Conservation (phyloP, 2,888 invertebrate genomes). For the Diogma glabrata region DNA sequence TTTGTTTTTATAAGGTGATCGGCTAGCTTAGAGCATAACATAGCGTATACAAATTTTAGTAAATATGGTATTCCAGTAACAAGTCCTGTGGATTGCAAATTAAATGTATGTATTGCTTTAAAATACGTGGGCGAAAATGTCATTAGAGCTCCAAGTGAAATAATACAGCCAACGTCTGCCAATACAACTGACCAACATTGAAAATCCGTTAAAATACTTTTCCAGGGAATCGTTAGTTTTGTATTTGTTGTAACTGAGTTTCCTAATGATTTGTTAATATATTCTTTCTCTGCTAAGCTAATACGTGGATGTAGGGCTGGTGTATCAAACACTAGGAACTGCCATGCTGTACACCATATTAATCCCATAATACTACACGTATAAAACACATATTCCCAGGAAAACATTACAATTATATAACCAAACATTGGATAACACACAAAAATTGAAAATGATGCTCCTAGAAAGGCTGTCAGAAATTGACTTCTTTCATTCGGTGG, state of each 20-base stretch:
- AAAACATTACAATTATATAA: conserved; percentile 47
- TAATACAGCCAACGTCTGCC: conserved; percentile 53
- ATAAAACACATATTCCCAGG: conserved; percentile 64
- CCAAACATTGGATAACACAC: conserved; percentile 60
- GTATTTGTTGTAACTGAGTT: conserved; percentile 28
- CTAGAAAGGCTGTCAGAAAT: conserved; percentile 51
- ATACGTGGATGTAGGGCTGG: conserved; percentile 56
- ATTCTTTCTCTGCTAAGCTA: conserved; percentile 42
- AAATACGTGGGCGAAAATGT: conserved; percentile 61
- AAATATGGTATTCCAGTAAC: conserved; percentile 52
- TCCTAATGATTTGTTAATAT: conserved; percentile 45
- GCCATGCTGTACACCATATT: conserved; percentile 55
- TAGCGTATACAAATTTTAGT: conserved; percentile 46
- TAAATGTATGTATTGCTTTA: conserved; percentile 54
- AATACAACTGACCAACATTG: conserved; percentile 52
- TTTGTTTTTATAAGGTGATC: conserved; percentile 46
- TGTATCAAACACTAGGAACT: conserved; percentile 47
- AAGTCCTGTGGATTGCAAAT: conserved; percentile 50
- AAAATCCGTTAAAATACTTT: conserved; percentile 42
- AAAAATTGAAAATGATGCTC: conserved; percentile 54
- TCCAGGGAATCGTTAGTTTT: conserved; percentile 46
- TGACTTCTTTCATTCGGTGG: conserved; percentile 70
- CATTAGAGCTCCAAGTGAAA: conserved; percentile 58
- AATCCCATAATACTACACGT: conserved; percentile 48
- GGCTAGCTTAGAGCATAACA: conserved; percentile 42